phyloP scores from a whole-genome alignment of 53 echinoderm and acorn worm species.

The Antedon mediterranea region DNA sequence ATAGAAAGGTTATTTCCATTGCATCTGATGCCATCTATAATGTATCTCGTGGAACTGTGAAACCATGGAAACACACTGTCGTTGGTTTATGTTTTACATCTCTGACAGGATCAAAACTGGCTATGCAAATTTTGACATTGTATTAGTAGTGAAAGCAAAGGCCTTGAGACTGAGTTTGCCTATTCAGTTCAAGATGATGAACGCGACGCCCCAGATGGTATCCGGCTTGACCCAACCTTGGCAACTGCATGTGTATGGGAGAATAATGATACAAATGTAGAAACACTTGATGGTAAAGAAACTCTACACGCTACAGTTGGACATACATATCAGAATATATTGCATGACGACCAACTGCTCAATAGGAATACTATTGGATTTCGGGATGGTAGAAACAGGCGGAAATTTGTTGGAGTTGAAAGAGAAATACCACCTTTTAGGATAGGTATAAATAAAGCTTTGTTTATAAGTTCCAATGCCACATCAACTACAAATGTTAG shows the following conservation, averaged over 20 bases:
- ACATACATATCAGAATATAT: no score
- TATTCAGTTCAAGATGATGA: constrained; percentile 14
- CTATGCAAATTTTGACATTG: constrained; percentile 35
- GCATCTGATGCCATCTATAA: constrained; percentile 54
- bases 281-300: no score
- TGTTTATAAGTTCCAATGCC: no score
- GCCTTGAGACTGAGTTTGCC: constrained; percentile 49
- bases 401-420: no score
- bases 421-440: no score
- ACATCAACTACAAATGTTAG: no score
- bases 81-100: constrained; percentile 43
- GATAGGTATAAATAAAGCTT: no score
- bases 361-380: no score
- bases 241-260: constrained; percentile 28
- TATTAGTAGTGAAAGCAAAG: constrained; percentile 21
- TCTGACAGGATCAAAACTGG: constrained; percentile 40
- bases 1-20: constrained; percentile 36
- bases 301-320: no score
- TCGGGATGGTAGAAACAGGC: no score
- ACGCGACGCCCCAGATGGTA: constrained; percentile 32
- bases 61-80: constrained; percentile 48
- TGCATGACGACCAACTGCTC: no score
- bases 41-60: constrained; percentile 30
- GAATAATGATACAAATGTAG: no score
- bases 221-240: constrained; percentile 14